Evolutionary conservation across 2,797 vertebrate genomes (phyloP).

Genomic region (Thripadectes ignobilis): DNA sequence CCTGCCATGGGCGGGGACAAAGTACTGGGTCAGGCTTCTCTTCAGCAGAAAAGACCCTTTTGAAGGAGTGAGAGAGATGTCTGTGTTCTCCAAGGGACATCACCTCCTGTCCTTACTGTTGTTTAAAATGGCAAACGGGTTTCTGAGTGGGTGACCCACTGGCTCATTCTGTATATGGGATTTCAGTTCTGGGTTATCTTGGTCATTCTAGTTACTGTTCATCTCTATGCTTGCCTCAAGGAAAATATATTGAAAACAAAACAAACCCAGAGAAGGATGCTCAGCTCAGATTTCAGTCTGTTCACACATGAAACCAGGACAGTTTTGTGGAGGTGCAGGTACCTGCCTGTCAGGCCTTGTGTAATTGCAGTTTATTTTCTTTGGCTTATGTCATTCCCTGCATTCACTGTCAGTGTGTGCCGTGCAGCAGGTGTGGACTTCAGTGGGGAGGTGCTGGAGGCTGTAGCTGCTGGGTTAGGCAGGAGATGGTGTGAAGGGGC

Average conservation of each 20-base stretch:
- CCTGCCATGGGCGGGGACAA: not conserved
- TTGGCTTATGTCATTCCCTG: not conserved
- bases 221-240: not conserved
- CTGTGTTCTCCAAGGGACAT: not conserved
- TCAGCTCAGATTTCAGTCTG: not conserved
- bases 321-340: not conserved
- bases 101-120: not conserved
- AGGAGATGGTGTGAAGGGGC: not conserved
- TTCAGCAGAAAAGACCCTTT: not conserved
- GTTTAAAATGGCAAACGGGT: not conserved
- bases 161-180: not conserved
- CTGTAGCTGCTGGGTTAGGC: not conserved
- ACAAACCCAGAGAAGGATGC: not conserved
- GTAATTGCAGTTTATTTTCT: not conserved
- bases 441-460: not conserved
- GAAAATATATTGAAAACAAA: not conserved
- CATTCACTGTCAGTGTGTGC: not conserved
- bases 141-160: accelerated
- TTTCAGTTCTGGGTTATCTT: not conserved
- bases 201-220: not conserved
- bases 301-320: not conserved
- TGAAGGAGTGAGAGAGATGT: not conserved
- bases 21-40: not conserved
- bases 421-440: not conserved
- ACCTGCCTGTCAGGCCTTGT: not conserved